Conservation (phyloP, 2,797 vertebrate genomes). For the Acanthis flammea region DNA sequence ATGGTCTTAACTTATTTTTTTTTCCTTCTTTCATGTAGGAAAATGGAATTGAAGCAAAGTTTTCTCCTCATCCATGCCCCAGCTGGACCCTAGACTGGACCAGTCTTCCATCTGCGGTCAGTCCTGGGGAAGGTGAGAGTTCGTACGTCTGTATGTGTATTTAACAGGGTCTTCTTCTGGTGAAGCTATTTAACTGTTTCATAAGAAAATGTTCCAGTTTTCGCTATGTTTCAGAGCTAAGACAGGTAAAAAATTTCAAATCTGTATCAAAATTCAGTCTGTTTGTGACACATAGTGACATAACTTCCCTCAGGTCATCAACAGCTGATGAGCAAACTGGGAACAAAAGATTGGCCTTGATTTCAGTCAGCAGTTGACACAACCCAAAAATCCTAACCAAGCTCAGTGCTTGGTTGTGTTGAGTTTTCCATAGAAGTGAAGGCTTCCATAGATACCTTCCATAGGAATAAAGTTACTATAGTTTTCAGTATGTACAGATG, state of each 20-base stretch:
- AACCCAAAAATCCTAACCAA: not conserved
- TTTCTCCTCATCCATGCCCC: constrained; percentile 87
- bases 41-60: constrained; percentile 85
- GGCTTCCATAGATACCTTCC: not conserved
- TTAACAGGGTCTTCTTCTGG: not conserved
- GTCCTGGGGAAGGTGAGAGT: constrained; percentile 88
- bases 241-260: not conserved
- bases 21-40: constrained; percentile 72
- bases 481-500: not conserved
- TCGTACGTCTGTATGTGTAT: not conserved
- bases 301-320: not conserved
- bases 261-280: not conserved
- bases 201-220: not conserved
- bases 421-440: not conserved
- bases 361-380: not conserved
- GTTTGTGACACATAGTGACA: not conserved
- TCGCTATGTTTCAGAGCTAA: not conserved
- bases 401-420: not conserved
- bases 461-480: not conserved
- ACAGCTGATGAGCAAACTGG: not conserved
- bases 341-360: not conserved
- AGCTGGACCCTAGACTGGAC: constrained; percentile 88
- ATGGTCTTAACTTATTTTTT: not conserved
- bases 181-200: not conserved
- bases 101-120: constrained; percentile 86